A percentile compares a stretch with the other conserved stretches of the same genome.
Conservation (phyloP, 92 coral and sea anemone species). For the Palythoa grandis region DNA sequence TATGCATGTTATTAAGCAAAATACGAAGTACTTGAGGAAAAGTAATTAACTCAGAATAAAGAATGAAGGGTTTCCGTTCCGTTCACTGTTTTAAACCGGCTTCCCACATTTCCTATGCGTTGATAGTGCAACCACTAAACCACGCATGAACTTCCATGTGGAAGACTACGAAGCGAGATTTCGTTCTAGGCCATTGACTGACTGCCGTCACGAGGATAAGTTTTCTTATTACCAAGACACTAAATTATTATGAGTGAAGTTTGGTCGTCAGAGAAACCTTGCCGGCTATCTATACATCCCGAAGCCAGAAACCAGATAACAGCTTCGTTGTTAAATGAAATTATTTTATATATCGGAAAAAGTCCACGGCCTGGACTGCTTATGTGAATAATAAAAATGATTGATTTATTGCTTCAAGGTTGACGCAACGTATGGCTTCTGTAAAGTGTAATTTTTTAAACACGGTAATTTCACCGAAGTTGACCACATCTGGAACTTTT, state of each 20-base stretch:
- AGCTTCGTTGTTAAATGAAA: neutral
- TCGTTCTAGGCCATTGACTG: neutral
- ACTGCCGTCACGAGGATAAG: neutral
- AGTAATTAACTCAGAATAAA: conserved; percentile 20
- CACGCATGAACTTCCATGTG: neutral
- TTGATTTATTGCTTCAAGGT: conserved; percentile 19
- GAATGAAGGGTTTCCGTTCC: neutral
- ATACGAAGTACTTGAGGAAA: conserved; percentile 4
- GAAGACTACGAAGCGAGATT: neutral
- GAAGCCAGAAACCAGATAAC: neutral
- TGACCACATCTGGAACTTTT: conserved; percentile 8
- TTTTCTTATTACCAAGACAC: neutral
- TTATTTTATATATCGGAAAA: neutral
- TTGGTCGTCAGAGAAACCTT: conserved; percentile 33
- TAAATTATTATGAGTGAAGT: conserved; percentile 1
- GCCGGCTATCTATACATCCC: neutral
- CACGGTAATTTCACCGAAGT: conserved; percentile 14
- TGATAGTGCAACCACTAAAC: neutral
- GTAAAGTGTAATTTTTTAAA: conserved; percentile 12
- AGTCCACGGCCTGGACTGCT: neutral
- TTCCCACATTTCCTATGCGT: conserved; percentile 13
- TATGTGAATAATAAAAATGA: neutral
- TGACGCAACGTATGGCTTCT: conserved; percentile 7
- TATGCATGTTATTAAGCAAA: neutral
- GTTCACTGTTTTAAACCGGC: neutral